Evolutionary conservation across 2,888 invertebrate species (phyloP), one percentile per base, ranked within the genome.

Genomic region (Epirrhoe tristata): DNA sequence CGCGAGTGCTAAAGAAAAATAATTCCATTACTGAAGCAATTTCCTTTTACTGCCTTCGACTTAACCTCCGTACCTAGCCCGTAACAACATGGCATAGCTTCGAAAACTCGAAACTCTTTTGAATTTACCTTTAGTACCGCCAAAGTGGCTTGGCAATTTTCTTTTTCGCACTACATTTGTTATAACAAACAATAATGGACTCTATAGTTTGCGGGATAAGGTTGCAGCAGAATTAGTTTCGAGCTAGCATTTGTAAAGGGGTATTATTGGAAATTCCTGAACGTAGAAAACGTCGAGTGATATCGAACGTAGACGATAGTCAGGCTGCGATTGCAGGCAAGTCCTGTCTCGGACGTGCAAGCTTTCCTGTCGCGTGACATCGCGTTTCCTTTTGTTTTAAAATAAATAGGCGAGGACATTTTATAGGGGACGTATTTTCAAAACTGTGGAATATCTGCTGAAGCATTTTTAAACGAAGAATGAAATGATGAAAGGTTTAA

Each of bases 191-290:
- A 12, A 84, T 70, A 79, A 70, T 74, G 52, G 59, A 70, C 78
- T 72, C 77, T 87, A 80, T 16, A 1, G 0, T 2, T 0, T 32
- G 36, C 1, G 0, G 0, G 0, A 61, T 80, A 85, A 71, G 67
- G 78, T 54, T 46, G 46, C 50, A 52, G 51, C 55, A 34, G 8
- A 5, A 48, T 53, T 54, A 61, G 57, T 67, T 56, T 58, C 34
- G 53, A 48, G 48, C 39, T 56, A 51, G 54, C 10, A 55, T 46
- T 64, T 56, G 59, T 50, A 71, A 79, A 78, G 81, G 80, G 82
- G 85, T 87, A 86, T 89, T 92, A 93, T 91, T 92, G 90, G 89
- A 91, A 92, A 93, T 93, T 91, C 90, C 87, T 86, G 84, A 87
- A 86, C 88, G 89, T 89, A 82, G 77, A 77, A 76, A 88, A 83